Base-by-base conservation (phyloP, 2,113 vertebrate species). In the Etia nguti region DNA sequence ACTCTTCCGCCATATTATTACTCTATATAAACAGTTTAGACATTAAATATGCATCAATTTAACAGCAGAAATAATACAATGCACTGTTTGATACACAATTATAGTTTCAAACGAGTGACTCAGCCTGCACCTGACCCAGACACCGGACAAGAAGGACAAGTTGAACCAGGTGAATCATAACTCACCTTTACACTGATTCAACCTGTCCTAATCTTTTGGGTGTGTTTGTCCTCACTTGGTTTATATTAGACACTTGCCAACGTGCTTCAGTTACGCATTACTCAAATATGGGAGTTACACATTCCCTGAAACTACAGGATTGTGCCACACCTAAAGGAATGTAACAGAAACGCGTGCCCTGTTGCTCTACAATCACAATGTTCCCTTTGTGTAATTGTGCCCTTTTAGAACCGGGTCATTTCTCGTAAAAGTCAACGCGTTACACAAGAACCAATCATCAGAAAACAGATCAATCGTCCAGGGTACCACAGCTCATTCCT, bases 361-460 rank as follows among this genome's bases (percentile, higher is more conserved):
- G 59, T 62, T 62, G 29, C 20, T 20, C 59, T 62, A 62, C 59
- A 62, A 4, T 4, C 59, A 62, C 59, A 34, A 34, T 0, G 29
- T 20, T 62, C 59, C 29, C 29, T 62, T 62, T 62, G 59, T 62
- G 59, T 62, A 20, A 34, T 62, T 62, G 29, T 34, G 29, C 20
- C 29, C 16, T 11, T 62, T 62, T 6, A 62, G 9, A 62, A 36
- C 59, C 0, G 0, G 16, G 5, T 60, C 29, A 34, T 60, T 60
- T 10, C 59, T 4, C 7, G 6, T 34, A 34, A 31, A 11, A 20
- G 29, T 62, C 57, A 60, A 31, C 8, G 5, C 8, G 5, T 31
- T 16, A 62, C 59, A 62, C 3, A 6, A 62, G 16, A 62, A 62
- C 16, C 5, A 2, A 16, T 4, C 29, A 62, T 62, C 16, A 62